Conservation (phyloP, 2,797 vertebrate genomes). For the Limosa lapponica region DNA sequence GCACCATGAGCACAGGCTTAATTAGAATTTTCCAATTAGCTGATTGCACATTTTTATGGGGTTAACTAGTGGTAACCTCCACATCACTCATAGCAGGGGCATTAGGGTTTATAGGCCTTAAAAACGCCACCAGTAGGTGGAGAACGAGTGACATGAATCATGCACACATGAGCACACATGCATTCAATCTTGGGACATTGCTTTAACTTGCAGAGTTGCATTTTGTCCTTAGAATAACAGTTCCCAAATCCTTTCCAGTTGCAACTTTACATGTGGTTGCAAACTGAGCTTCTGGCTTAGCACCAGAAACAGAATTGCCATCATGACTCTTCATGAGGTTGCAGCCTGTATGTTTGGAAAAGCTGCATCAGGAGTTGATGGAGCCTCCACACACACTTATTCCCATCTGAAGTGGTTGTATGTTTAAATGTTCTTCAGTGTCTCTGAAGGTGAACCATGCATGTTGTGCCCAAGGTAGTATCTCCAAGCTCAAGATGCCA, state of each 20-base stretch:
- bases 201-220: not conserved
- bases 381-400: not conserved
- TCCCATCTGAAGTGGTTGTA: not conserved
- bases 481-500: not conserved
- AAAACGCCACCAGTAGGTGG: constrained; percentile 42
- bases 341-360: not conserved
- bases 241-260: not conserved
- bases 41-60: not conserved
- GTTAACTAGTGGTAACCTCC: not conserved
- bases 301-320: not conserved
- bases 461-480: not conserved
- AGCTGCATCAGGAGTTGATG: not conserved
- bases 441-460: not conserved
- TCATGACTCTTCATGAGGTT: not conserved
- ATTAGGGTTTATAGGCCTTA: not conserved
- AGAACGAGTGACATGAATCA: constrained; percentile 38
- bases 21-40: constrained; percentile 36
- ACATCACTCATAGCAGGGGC: not conserved
- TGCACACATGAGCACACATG: not conserved
- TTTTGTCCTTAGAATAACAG: not conserved
- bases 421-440: not conserved
- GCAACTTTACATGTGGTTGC: not conserved
- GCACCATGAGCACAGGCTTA: not conserved
- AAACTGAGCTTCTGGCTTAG: not conserved
- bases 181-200: not conserved